Base-by-base conservation (phyloP, 2,888 invertebrate species). In the Metopia argyrocephala region DNA sequence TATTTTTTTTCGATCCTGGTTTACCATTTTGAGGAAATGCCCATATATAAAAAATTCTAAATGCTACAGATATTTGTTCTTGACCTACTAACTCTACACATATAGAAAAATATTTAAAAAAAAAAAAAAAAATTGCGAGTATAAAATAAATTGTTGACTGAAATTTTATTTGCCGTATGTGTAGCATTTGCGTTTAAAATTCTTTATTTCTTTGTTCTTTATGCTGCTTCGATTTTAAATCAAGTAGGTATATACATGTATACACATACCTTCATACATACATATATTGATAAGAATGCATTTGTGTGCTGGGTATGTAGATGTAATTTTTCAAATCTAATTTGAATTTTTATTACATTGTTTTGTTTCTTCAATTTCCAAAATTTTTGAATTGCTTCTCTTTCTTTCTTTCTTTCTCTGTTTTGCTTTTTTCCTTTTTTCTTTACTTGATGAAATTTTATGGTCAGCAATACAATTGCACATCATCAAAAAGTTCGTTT, bases 401-500 rank as follows among this genome's bases (percentile, higher is more conserved):
- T 25, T 46, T 54, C 45, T 68, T 69, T 57, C 12, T 27, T 57
- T 61, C 12, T 75, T 50, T 59, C 45, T 18, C 21, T 50, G 45
- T 21, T 45, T 48, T 75, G 38, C 28, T 31, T 0, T 31, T 3
- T 48, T 68, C 46, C 46, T 70, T 62, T 50, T n/a, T 61, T 71
- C n/a, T 68, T 28, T 62, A 57, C 50, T 74, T 76, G 81, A 81
- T 81, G 81, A 81, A 81, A 81, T 78, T 81, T 81, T 81, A 81
- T 81, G 81, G 81, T 74, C 81, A 81, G 81, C 81, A 74, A 69
- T 73, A 76, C 76, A 69, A 70, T 74, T 80, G 57, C 65, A 70
- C 78, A 74, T 81, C 76, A 81, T 81, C 64, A 81, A 78, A 81
- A 81, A 81, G 78, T 81, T 81, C 78, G 80, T 81, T 78, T 78